These are phyloP conservation scores for Colletes latitarsis DNA, from an alignment of 1,140 invertebrate species.

Conservation along the genomic window DNA sequence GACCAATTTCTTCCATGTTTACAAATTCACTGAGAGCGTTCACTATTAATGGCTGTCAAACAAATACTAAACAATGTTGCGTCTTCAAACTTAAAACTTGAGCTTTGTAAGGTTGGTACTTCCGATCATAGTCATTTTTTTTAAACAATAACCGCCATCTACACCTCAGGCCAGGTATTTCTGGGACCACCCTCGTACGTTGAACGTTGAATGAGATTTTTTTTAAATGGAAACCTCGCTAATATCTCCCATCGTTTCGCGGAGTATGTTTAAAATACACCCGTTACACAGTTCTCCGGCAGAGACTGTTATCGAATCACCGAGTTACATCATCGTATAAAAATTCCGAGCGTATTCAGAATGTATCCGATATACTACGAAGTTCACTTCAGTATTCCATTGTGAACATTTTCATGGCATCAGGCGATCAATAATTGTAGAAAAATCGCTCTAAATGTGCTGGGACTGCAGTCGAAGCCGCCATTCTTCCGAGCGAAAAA, in stretches of 20 bases:
- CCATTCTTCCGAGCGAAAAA: neutral
- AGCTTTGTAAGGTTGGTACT: too few relatives aligned
- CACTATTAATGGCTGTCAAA: too few relatives aligned
- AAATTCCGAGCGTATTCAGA: conserved; percentile 17
- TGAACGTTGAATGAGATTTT: too few relatives aligned
- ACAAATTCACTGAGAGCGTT: too few relatives aligned
- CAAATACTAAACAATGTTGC: too few relatives aligned
- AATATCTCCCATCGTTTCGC: neutral
- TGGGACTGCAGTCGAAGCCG: neutral
- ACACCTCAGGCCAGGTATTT: too few relatives aligned
- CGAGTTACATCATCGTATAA: neutral
- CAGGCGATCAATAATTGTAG: conserved; percentile 8
- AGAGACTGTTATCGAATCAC: conserved; percentile 4
- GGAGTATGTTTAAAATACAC: conserved; percentile 12
- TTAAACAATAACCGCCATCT: too few relatives aligned
- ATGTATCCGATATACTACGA: conserved; percentile 17
- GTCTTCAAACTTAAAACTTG: too few relatives aligned
- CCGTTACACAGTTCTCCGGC: neutral
- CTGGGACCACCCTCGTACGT: too few relatives aligned
- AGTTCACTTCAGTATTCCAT: conserved; percentile 33
- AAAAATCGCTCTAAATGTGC: conserved; percentile 9
- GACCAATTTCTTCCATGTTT: too few relatives aligned
- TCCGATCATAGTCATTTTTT: too few relatives aligned
- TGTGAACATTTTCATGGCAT: conserved; percentile 24
- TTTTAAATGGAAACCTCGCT: neutral